phyloP scores from a whole-genome alignment of 2,113 vertebrate genomes.

The Sigmodon hispidus region DNA sequence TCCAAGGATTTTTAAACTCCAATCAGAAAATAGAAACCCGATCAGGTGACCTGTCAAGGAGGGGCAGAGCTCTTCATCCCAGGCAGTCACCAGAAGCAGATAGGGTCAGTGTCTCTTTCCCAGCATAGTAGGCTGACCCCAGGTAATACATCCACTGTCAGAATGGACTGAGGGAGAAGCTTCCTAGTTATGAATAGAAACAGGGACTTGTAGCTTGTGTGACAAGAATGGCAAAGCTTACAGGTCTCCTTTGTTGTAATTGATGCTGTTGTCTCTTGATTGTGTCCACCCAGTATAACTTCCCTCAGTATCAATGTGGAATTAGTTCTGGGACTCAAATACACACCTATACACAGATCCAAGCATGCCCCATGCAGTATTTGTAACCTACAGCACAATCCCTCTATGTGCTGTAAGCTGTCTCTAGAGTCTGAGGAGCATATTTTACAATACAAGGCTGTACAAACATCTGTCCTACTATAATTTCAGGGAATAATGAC shows the following conservation, averaged over 20 bases:
- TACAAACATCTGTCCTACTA: neutral
- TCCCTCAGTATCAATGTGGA: neutral
- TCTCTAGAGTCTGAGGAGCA: neutral
- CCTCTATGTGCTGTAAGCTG: neutral
- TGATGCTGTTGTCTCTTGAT: neutral
- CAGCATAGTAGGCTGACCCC: too few species aligned
- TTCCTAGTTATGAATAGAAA: neutral
- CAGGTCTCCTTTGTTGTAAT: neutral
- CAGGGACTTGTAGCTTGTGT: neutral
- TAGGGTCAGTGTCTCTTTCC: neutral
- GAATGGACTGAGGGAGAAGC: neutral
- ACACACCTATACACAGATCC: neutral
- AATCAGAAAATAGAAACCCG: neutral
- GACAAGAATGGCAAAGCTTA: neutral
- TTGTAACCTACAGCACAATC: neutral
- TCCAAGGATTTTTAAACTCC: neutral
- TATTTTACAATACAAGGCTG: neutral
- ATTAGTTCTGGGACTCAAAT: neutral
- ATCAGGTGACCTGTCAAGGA: neutral
- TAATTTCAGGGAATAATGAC: neutral
- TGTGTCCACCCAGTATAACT: too few species aligned
- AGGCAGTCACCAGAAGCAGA: neutral
- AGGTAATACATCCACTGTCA: neutral
- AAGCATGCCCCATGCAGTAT: neutral
- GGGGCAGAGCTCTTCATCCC: neutral